Evolutionary conservation across 30 jellyfish, hydroid and myxozoan genomes (phyloP), one percentile per base, ranked within the genome.

Genomic region (Rhopilema esculentum): DNA sequence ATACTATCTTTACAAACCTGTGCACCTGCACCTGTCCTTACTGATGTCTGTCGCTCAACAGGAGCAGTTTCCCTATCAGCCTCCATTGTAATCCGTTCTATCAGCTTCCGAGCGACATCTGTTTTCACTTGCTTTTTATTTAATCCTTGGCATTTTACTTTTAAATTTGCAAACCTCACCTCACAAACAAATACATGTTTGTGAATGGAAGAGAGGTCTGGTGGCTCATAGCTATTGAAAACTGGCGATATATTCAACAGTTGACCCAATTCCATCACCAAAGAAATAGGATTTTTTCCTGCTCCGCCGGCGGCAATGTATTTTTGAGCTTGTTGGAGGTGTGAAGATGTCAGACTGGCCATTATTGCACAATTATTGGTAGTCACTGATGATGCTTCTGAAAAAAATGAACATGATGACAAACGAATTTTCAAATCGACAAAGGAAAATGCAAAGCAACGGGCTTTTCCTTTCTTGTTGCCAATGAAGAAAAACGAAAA

Each of bases 191-290:
- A 84, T 9, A 84, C 77, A n/a, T 61, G 92, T 26, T 21, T 85
- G 49, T 84, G 92, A 21, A 72, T 72, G 7, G 92, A 33, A 1
- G 92, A 84, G 1, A 6, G 20, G 78, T 84, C 66, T 8, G 1
- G 74, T 1, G 76, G 64, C 68, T 84, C 92, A 27, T 16, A 70
- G 1, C 23, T 17, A 16, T 84, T 79, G 63, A 84, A 84, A 9
- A 27, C 66, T 18, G 87, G 92, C n/a, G 87, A 19, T 4, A 69
- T 8, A 26, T 72, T 86, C 49, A 84, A 29, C 74, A 51, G 32
- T 61, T 84, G 92, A 19, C 83, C 92, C 4, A 84, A 29, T 48
- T 84, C 92, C 92, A 84, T 84, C 20, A 84, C 25, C 29, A 72
- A 0, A 15, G 92, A 84, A 4, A 84, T 72, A 0, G 92, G 92